phyloP scores from a whole-genome alignment of 2,113 vertebrate species.

The Nannobrachium achirus region DNA sequence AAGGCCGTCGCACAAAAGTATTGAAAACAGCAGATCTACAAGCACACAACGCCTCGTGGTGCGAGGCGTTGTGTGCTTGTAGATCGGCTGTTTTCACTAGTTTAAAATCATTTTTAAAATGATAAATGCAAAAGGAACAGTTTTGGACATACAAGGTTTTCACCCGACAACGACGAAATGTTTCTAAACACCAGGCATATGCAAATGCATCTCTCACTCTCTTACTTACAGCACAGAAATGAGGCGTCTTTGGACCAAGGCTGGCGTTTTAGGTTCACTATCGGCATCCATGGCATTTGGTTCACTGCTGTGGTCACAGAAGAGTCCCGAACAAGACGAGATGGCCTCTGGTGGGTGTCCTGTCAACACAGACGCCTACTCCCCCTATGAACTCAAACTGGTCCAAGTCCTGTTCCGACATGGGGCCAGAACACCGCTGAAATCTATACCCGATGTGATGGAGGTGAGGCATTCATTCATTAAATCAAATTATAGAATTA shows the following conservation, averaged over 20 bases:
- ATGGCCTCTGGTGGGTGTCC: neutral
- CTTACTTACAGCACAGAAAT: constrained; percentile 48
- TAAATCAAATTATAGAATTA: neutral
- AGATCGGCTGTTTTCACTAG: no score
- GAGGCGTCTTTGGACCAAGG: constrained; percentile 70
- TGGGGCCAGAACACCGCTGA: constrained; percentile 90
- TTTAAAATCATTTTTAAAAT: no score
- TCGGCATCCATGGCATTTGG: constrained; percentile 65
- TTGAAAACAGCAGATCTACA: no score
- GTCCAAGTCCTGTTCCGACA: constrained; percentile 91
- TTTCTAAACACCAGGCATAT: neutral
- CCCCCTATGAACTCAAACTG: constrained; percentile 79
- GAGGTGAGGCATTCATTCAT: constrained; percentile 77
- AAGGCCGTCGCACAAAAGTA: no score
- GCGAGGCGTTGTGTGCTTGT: no score
- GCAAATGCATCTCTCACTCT: neutral
- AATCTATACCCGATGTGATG: constrained; percentile 80
- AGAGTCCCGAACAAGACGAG: constrained; percentile 46
- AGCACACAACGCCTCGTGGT: no score
- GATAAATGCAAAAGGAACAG: no score
- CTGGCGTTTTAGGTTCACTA: constrained; percentile 71
- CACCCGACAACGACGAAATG: no score
- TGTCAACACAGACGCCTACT: constrained; percentile 3
- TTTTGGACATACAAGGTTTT: no score
- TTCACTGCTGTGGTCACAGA: constrained; percentile 74